Base-by-base conservation (phyloP, 1,140 invertebrate genomes). In the Heliothis subflexa region DNA sequence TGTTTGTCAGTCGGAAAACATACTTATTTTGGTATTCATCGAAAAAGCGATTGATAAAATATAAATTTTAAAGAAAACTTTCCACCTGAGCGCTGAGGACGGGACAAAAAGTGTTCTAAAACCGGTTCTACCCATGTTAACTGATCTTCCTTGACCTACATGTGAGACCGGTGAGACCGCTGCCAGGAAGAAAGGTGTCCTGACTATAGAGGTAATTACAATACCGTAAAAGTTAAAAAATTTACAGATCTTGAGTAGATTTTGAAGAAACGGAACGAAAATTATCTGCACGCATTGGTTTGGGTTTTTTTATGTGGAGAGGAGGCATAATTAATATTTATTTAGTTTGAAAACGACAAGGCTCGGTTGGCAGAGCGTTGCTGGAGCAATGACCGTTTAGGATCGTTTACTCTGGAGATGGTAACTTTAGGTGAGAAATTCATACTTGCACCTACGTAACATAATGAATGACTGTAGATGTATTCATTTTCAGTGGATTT, bases 61-160 rank as follows among this genome's bases (percentile, higher is more conserved):
- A 40, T 33, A 40, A n/a, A 54, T 66, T 66, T 75, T 3, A 1
- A 16, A 59, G 57, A 75, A 75, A 75, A 62, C 13, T 28, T 52
- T 62, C 18, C 47, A 59, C 66, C 18, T 61, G 50, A 50, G 18
- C 13, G 28, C 18, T 28, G 18, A 28, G 64, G 76, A 55, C 50
- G 49, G 12, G 40, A 71, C 33, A 77, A 76, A 68, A 75, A 57
- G 21, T 72, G 14, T 18, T 64, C 18, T 33, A 76, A 72, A 90
- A 91, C 90, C 91, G 88, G 91, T 93, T 85, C 75, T 85, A 79
- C 83, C 82, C 81, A 84, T 78, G 79, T 86, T 81, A 81, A 87
- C 68, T 80, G 80, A 86, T 81, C 87, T 86, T 87, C 91, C 91
- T 93, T 93, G 91, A 91, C 90, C 88, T 62, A 89, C 79, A 82